Evolutionary conservation across 2,797 vertebrate genomes (phyloP).

Genomic region (Pteropus rufus): DNA sequence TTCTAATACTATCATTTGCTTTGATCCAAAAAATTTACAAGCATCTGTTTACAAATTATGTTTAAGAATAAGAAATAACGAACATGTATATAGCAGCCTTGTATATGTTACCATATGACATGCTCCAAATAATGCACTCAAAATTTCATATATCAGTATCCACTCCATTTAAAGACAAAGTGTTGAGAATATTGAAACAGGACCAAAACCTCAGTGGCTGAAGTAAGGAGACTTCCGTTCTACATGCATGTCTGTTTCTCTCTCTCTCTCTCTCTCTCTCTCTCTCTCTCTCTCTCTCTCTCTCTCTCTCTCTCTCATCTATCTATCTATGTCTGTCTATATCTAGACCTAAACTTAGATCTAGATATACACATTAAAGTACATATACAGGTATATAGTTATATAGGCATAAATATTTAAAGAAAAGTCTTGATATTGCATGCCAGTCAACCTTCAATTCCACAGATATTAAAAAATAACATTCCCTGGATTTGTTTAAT

Average conservation of each 20-base stretch:
- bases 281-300: background rate
- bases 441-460: background rate
- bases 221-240: background rate
- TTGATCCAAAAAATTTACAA: background rate
- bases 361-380: background rate
- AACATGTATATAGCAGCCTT: background rate
- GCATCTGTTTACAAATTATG: background rate
- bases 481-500: background rate
- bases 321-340: background rate
- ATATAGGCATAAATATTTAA: background rate
- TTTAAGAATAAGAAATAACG: background rate
- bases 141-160: background rate
- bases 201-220: background rate
- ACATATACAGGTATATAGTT: background rate
- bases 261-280: background rate
- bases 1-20: background rate
- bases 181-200: background rate
- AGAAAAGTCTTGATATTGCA: background rate
- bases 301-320: background rate
- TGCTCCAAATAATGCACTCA: background rate
- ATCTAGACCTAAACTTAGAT: background rate
- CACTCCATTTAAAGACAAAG: background rate
- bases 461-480: background rate
- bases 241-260: background rate
- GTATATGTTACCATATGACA: background rate